Evolutionary conservation across 2,888 invertebrate species (phyloP), one percentile per base, ranked within the genome.

Genomic region (Meiosimyza decipiens): DNA sequence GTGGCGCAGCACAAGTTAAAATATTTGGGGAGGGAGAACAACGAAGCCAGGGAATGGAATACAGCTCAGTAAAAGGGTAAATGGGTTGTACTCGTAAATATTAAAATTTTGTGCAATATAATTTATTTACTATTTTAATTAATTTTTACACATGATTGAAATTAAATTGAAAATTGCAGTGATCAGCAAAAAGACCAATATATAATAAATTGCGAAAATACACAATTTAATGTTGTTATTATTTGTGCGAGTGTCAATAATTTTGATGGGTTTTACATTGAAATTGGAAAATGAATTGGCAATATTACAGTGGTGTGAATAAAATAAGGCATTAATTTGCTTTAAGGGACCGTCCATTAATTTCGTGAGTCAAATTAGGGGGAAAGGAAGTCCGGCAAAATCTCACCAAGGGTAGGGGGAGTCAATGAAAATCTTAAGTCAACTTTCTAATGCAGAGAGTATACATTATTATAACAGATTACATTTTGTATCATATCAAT

Each of bases 111-210:
- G 74, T 80, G 78, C 78, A 79, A 80, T 82, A 81, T 83, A 82
- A 83, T 81, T 81, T 82, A 83, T 83, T 83, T 82, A 82, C 78
- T 76, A 81, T 80, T 83, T 81, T 81, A 83, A 82, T 82, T 82
- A 82, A 83, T 79, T 81, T 83, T 80, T 79, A 79, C 82, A 81
- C 81, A 80, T 82, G 84, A 83, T 83, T 82, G 82, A 81, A 81
- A 79, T 79, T 80, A 79, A 80, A 83, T 83, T 78, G 80, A 74
- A 75, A 72, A 70, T 72, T 63, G 60, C 62, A 52, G 18, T 40
- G 12, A 16, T 9, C 22, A 13, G 33, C 69, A 22, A n/a, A 40
- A 40, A 49, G 13, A 9, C 28, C 13, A 62, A 18, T 2, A 12
- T 18, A 64, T 49, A 64, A 60, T 55, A 28, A 16, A 70, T 57